Base-by-base conservation (phyloP, 2,888 invertebrate genomes). In the Anthophora plumipes region DNA sequence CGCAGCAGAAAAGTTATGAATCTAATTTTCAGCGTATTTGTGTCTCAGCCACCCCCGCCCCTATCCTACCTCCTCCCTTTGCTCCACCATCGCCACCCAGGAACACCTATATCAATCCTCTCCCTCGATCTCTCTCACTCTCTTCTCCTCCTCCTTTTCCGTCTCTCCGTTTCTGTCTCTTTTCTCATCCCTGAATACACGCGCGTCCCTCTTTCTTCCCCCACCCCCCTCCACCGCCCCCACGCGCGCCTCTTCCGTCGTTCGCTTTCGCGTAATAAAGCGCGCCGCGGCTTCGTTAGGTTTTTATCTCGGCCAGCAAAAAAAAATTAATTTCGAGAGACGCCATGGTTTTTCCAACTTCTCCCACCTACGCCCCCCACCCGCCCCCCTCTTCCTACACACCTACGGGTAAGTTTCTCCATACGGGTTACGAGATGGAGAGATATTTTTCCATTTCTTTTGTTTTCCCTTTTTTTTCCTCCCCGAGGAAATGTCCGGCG, bases 1-100 rank as follows among this genome's bases (percentile, higher is more conserved):
- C 90, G 90, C 89, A 90, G 89, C 91, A 90, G 91, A 91, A 92
- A 92, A 93, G 92, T 92, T 92, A 92, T 91, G 92, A 93, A 93
- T 93, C 93, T 91, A 92, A 93, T 93, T 93, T 92, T 90, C 92
- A 89, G 87, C 90, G 91, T 90, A 90, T 92, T 91, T 90, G 90
- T 90, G 91, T 90, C 89, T 88, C 86, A 82, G 77, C 80, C 79
- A 74, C 75, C 75, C 71, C n/a, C n/a, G n/a, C n/a, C n/a, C n/a
- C n/a, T n/a, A n/a, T n/a, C n/a, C 77, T 61, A 25, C 70, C 70
- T 52, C 50, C 48, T 64, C 70, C 66, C 79, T 77, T 77, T 71
- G 68, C 79, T 70, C 76, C 82, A 63, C 84, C 78, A 78, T 76
- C 84, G 77, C 81, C 77, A 72, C 74, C n/a, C 81, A 72, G 83